Conservation (phyloP, 2,888 invertebrate genomes). For the Aphidoletes aphidimyza region DNA sequence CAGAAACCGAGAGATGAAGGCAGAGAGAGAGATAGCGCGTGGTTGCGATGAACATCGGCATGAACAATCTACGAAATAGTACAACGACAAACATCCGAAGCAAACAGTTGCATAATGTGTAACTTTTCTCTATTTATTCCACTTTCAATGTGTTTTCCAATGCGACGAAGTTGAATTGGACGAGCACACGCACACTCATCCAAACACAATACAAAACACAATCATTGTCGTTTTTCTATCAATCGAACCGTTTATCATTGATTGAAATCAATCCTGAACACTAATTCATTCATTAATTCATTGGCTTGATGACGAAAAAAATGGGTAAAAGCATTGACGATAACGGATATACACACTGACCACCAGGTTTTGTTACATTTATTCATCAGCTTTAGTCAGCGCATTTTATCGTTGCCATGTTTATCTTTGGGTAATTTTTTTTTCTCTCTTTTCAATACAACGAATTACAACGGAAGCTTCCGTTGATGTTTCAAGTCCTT, state of each 20-base stretch:
- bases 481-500: neutral
- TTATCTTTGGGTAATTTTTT: neutral
- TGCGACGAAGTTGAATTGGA: neutral
- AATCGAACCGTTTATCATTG: conserved; percentile 45
- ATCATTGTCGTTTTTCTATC: conserved; percentile 10
- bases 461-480: neutral
- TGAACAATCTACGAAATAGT: neutral
- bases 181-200: neutral
- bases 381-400: conserved; percentile 12
- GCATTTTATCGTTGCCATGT: neutral
- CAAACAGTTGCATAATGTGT: conserved; percentile 12
- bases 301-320: conserved; percentile 27
- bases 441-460: neutral
- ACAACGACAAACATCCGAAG: conserved; percentile 17
- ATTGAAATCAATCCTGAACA: conserved; percentile 43
- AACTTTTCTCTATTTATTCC: neutral
- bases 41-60: conserved; percentile 11
- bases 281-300: conserved; percentile 51
- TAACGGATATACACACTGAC: neutral
- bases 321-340: neutral
- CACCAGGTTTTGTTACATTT: conserved; percentile 16
- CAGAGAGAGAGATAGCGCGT: too few relatives aligned
- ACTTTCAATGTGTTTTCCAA: neutral
- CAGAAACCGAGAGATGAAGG: too few relatives aligned
- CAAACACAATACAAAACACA: neutral